Evolutionary conservation across 1,140 invertebrate species (phyloP), one percentile per base, ranked within the genome.

Genomic region (Eumaeus atala): DNA sequence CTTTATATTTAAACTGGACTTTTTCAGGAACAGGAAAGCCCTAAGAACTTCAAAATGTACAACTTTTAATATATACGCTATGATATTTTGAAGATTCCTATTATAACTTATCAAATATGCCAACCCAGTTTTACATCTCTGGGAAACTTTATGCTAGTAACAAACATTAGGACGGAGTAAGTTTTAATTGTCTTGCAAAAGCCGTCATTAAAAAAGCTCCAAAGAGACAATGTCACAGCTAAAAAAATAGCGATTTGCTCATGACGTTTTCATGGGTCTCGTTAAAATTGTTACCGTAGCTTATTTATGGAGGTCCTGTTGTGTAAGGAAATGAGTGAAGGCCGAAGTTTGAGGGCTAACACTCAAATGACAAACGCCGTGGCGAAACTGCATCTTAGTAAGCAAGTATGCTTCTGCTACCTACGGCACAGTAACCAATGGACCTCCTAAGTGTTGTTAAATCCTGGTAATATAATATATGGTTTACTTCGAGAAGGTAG

Each of bases 191-290:
- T 59, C 63, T 64, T 18, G 50, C 35, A 52, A 64, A 62, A 59
- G 37, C 59, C 64, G 70, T 77, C 71, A 77, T 74, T 77, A 74
- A 77, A 75, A 75, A 75, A 73, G 73, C 73, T 71, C 70, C 71
- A 67, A n/a, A 58, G 66, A 68, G 72, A 74, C 72, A 74, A 74
- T 72, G 67, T 59, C 66, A 68, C 59, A 6, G 62, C 64, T 58
- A 62, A 64, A 67, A 68, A 76, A 68, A 11, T 51, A 21, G 21
- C 42, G 9, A 28, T 4, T 28, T 34, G 38, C 10, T 40, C 9
- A 17, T 12, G n/a, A 18, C 35, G n/a, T 36, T n/a, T 5, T 11
- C 17, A 38, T 40, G 17, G 37, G 8, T 28, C 9, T 28, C 17
- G n/a, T 21, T n/a, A 33, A 11, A 12, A 8, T 36, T 14, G 9